Base-by-base conservation (phyloP, 2,113 vertebrate genomes). In the Anguilla japonica region DNA sequence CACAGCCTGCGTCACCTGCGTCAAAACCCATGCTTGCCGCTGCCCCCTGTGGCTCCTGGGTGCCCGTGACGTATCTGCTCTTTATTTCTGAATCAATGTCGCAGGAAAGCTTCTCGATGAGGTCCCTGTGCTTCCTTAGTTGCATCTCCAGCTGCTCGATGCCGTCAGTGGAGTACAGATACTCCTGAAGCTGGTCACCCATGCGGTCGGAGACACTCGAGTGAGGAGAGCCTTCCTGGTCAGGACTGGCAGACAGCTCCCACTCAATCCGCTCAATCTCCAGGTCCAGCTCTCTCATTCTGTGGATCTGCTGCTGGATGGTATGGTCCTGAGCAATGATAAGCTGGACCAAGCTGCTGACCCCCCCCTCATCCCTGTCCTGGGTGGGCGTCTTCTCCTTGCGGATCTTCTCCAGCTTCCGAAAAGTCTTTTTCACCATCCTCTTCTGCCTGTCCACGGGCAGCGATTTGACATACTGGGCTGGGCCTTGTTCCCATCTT, bases 291-390 rank as follows among this genome's bases (percentile, higher is more conserved):
- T 98, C 96, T 90, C 95, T 95, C 94, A 99, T 98, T 83, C 93
- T 93, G 57, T 95, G 94, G 60, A 98, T 96, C 91, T 99, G 98
- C 34, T 98, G 97, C 87, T 96, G 95, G 92, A 99, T 98, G 2
- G 96, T 97, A 71, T 96, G 97, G 85, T 99, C 98, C 93, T 99
- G 98, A 89, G 97, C 96, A 87, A 98, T 96, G 8, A 99, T 97
- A 34, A 99, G 93, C 88, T 97, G 96, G 84, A 99, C 96, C 91
- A 99, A 93, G 0, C 95, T 96, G 84, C 97, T 96, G 57, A 99
- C 94, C 79, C 95, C 97, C 39, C 97, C 96, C 29, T 94, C 92
- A 20, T 96, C 94, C 41, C 94, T 34, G 71, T 91, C 95, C 78
- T 91, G 93, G 75, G 1, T 86, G 75, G 87, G 87, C 81, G 67